These are phyloP conservation scores for Pocillopora meandrina DNA, from an alignment of 92 coral and sea anemone species.

Conservation along the genomic window DNA sequence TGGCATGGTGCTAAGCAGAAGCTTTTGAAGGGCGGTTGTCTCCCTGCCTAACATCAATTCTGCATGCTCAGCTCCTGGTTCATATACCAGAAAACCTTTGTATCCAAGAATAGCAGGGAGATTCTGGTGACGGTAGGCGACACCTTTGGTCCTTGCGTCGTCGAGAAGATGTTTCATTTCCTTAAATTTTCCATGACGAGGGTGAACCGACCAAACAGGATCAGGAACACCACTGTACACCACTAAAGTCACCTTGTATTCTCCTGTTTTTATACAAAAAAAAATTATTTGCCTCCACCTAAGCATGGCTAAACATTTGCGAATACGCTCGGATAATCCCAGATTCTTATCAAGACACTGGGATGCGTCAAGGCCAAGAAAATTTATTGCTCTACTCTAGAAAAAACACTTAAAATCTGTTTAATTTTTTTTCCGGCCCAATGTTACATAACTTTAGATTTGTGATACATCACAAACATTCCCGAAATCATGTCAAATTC, in stretches of 20 bases:
- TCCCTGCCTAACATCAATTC: conserved; percentile 30
- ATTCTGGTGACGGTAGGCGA: conserved; percentile 13
- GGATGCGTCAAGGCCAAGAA: too few species aligned
- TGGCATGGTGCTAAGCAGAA: conserved; percentile 37
- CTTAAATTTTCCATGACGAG: too few species aligned
- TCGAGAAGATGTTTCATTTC: conserved; percentile 3
- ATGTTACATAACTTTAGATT: too few species aligned
- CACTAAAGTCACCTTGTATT: conserved; percentile 22
- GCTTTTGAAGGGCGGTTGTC: conserved; percentile 4
- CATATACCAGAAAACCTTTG: conserved; percentile 33
- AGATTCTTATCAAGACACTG: too few species aligned
- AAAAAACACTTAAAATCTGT: too few species aligned
- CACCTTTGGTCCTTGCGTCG: neutral
- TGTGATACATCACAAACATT: too few species aligned
- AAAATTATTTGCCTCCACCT: too few species aligned
- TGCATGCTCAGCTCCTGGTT: conserved; percentile 11
- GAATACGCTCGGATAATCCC: too few species aligned
- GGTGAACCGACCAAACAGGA: conserved; percentile 10
- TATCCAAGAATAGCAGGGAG: conserved; percentile 23
- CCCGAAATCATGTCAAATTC: too few species aligned
- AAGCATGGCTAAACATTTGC: too few species aligned
- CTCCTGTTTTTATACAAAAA: neutral
- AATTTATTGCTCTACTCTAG: too few species aligned
- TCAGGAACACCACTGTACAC: conserved; percentile 31
- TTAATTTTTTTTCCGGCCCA: too few species aligned